Base-by-base conservation (phyloP, 2,888 invertebrate species). In the Ctena decussata region DNA sequence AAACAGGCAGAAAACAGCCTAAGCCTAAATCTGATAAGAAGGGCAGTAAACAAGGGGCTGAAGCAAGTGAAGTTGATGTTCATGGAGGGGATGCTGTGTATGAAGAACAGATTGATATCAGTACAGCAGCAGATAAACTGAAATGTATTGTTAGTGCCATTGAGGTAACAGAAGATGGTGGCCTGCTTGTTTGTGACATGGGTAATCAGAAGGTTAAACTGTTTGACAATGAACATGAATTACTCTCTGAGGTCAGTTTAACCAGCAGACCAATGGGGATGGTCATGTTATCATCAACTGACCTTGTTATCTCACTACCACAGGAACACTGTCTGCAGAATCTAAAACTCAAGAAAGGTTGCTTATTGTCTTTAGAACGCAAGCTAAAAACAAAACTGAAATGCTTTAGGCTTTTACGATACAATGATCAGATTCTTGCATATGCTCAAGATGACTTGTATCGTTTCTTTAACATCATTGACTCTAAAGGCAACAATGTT, bases 401-500 rank as follows among this genome's bases (percentile, higher is more conserved):
- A 11, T 35, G 32, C 35, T 65, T 35, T 35, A 32, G 65, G 18
- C 65, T 65, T 21, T 35, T 65, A 21, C 3, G 24, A 5, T 35
- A 65, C 18, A 32, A 65, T 2, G 35, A 65, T 35, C 65, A 65
- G 12, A 32, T 65, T 18, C 18, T 65, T 18, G 65, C 35, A 35
- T 65, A 65, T 65, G 65, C 65, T 35, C 21, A 65, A 30, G 65
- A 65, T 65, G 65, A 65, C 21, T 18, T 65, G 65, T 65, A 65
- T 35, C 65, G 65, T 35, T 65, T 65, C 65, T 65, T 65, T 35
- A 65, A 65, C 65, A 65, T 65, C 8, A 65, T 65, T 32, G 65
- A 65, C 35, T 35, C 24, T 12, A 12, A 35, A 1, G 65, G 65
- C 0, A 65, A 65, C 24, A 65, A 15, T 18, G 30, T 65, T 30